Conservation (phyloP, 2,113 vertebrate species). For the Antechinus flavipes region DNA sequence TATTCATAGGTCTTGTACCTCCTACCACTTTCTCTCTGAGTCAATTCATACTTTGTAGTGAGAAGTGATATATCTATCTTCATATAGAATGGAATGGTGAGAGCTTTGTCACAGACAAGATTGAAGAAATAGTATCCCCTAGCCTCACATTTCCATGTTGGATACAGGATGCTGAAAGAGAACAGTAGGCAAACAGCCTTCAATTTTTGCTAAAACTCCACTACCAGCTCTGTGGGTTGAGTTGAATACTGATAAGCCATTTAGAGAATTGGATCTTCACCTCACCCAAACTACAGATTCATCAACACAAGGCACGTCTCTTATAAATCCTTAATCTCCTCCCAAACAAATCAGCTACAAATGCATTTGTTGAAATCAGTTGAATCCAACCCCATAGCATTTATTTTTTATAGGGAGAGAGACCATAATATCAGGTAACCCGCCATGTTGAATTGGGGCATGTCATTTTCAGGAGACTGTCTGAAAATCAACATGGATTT, state of each 20-base stretch:
- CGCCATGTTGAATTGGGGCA: constrained; percentile 19
- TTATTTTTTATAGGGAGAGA: constrained; percentile 68
- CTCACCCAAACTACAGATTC: constrained; percentile 55
- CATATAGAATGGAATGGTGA: background rate
- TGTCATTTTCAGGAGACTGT: background rate
- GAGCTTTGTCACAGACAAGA: constrained; percentile 5
- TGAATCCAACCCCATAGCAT: constrained; percentile 70
- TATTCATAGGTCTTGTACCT: background rate
- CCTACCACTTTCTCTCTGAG: background rate
- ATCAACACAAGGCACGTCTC: constrained; percentile 21
- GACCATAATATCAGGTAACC: background rate
- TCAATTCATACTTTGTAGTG: constrained; percentile 29
- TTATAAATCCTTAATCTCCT: constrained; percentile 73
- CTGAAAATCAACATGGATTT: constrained; percentile 37
- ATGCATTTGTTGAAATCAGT: constrained; percentile 52
- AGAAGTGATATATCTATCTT: constrained; percentile 31
- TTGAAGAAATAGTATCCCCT: background rate
- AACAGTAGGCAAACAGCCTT: background rate
- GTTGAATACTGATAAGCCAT: constrained; percentile 23
- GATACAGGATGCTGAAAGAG: background rate
- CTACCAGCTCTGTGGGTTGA: background rate
- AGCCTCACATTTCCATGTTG: background rate
- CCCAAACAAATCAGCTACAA: constrained; percentile 52
- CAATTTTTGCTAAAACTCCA: constrained; percentile 18
- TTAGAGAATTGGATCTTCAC: constrained; percentile 6